These are phyloP conservation scores for Pitangus sulphuratus DNA, from an alignment of 2,797 vertebrate genomes.

Conservation along the genomic window DNA sequence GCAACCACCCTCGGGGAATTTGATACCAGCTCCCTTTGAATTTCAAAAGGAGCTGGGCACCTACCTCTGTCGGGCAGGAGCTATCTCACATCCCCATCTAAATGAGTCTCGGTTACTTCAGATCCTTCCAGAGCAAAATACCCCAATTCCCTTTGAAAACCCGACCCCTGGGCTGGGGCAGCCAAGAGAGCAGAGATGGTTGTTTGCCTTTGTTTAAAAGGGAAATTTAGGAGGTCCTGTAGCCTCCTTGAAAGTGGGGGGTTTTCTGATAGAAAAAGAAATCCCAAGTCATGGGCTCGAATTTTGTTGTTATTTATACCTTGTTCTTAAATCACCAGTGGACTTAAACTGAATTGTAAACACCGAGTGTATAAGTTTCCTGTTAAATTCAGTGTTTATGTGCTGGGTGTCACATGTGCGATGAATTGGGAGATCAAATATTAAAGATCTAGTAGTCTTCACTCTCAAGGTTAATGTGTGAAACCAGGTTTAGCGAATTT, in stretches of 20 bases:
- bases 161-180: background rate
- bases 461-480: background rate
- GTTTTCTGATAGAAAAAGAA: background rate
- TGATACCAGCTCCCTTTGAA: conserved; percentile 42
- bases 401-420: background rate
- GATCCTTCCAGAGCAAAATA: conserved; percentile 14
- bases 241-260: background rate
- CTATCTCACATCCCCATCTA: conserved; percentile 60
- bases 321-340: background rate
- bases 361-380: background rate
- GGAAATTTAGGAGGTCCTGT: background rate
- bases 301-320: background rate
- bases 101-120: conserved; percentile 46
- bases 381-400: background rate
- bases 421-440: background rate
- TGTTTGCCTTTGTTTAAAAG: conserved; percentile 18
- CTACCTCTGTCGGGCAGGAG: conserved; percentile 15
- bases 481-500: background rate
- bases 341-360: background rate
- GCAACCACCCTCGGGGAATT: conserved; percentile 32
- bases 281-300: background rate
- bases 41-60: conserved; percentile 48
- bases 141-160: conserved; percentile 28
- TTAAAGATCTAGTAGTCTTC: background rate
- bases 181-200: background rate